A percentile compares a stretch with the other conserved stretches of the same genome.
Evolutionary conservation across 2,797 vertebrate species (phyloP).

Genomic region (Thripadectes ignobilis): DNA sequence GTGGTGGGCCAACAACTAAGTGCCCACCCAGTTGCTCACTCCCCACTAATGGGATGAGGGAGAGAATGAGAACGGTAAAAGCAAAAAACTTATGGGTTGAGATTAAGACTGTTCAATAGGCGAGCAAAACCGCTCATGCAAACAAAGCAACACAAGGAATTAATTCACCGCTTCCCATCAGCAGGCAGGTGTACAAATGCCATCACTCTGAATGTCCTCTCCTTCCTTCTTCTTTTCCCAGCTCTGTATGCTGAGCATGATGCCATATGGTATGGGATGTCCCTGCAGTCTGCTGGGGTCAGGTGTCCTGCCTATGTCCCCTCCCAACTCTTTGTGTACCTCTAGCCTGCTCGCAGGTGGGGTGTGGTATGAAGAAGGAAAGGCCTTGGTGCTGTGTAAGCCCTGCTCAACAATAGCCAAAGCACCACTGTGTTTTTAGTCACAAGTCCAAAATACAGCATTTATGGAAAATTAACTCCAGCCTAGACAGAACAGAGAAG

Average conservation of each 20-base stretch:
- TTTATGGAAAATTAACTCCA: not conserved
- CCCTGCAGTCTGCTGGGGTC: rapidly evolving
- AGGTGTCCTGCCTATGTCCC: not conserved
- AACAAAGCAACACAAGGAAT: not conserved
- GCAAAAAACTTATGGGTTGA: not conserved
- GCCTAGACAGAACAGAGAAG: not conserved
- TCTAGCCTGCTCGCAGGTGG: not conserved
- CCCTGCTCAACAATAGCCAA: not conserved
- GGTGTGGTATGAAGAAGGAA: not conserved
- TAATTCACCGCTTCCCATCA: not conserved
- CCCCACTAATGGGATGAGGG: not conserved
- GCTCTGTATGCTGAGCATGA: not conserved
- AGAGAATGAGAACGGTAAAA: not conserved
- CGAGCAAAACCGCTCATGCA: rapidly evolving
- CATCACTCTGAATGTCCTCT: not conserved
- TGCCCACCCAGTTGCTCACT: not conserved
- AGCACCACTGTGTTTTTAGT: not conserved
- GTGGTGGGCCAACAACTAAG: not conserved
- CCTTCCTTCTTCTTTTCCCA: not conserved
- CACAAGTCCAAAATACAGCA: not conserved
- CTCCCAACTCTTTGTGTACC: not conserved
- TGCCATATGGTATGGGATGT: not conserved
- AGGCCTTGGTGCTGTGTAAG: not conserved
- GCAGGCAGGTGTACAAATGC: not conserved
- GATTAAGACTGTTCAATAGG: not conserved